Evolutionary conservation across 2,113 vertebrate species (phyloP), one percentile per base, ranked within the genome.

Genomic region (Calonectris borealis): DNA sequence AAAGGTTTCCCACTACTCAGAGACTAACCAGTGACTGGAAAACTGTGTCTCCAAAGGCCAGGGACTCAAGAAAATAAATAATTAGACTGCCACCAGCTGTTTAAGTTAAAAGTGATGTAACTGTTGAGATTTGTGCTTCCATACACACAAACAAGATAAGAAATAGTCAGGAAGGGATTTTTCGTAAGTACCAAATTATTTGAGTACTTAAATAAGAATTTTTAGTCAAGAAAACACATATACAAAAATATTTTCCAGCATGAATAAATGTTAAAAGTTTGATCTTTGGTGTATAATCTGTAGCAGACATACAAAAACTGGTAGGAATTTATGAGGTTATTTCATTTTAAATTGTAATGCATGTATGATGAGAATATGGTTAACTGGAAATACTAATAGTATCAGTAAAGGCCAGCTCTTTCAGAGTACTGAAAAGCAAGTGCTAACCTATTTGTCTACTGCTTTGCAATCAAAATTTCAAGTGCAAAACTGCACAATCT

Each of bases 31-130:
- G 38, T 58, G 66, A 69, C 90, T 94, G 68, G 58, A 96, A 93
- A 62, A 90, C 42, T 62, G 32, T 75, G 73, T 89, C 36, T 83
- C 58, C 46, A 91, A 85, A 87, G 54, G 55, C 70, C 38, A 40
- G 2, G 17, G 62, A 21, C 62, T 94, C 78, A 65, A 80, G n/a
- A 89, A 96, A 95, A 94, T 60, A 95, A 96, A 83, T 79, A 90
- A 96, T 76, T 69, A 69, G 34, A 34, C 60, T 72, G 42, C n/a
- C 20, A 80, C 57, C 70, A 95, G 70, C 78, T 93, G 91, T 86
- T 87, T 80, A 89, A 93, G 44, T 81, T 84, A 77, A 58, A 94
- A 94, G 55, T 84, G 86, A 94, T 38, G 88, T 79, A 75, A 89
- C 57, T 82, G 61, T 65, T 92, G 83, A 82, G 91, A 88, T 83